phyloP scores from a whole-genome alignment of 2,888 invertebrate species.

The Eupithecia dodoneata region DNA sequence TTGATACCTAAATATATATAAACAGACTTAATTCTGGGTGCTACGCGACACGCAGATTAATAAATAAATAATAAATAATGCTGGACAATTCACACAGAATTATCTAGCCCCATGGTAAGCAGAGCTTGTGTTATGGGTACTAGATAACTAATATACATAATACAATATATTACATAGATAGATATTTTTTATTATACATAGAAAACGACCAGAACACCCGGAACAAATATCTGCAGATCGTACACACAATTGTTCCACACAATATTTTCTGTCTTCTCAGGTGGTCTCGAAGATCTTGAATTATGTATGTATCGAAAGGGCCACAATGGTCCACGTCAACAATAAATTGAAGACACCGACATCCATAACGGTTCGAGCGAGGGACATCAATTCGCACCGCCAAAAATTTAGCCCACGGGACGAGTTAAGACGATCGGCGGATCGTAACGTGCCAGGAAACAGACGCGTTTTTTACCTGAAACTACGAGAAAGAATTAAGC shows the following conservation, averaged over 20 bases:
- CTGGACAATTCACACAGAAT: no score
- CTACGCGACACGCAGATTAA: background rate
- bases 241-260: background rate
- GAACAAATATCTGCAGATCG: no score
- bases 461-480: background rate
- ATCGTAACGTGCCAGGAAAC: constrained; percentile 16
- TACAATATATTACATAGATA: no score
- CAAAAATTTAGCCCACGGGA: constrained; percentile 52
- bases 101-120: no score
- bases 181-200: no score
- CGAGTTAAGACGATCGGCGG: constrained; percentile 46
- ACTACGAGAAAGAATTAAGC: background rate
- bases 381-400: constrained; percentile 49
- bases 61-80: no score
- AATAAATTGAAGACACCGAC: constrained; percentile 54
- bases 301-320: constrained; percentile 44
- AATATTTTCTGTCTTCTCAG: constrained; percentile 21
- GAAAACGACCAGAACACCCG: no score
- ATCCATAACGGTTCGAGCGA: constrained; percentile 46
- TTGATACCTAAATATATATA: constrained; percentile 11
- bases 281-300: constrained; percentile 38
- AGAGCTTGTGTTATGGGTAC: no score
- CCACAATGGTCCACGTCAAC: constrained; percentile 45
- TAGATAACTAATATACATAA: no score
- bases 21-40: constrained; percentile 40